Base-by-base conservation (phyloP, 2,797 vertebrate genomes). In the Lacerta viridis region DNA sequence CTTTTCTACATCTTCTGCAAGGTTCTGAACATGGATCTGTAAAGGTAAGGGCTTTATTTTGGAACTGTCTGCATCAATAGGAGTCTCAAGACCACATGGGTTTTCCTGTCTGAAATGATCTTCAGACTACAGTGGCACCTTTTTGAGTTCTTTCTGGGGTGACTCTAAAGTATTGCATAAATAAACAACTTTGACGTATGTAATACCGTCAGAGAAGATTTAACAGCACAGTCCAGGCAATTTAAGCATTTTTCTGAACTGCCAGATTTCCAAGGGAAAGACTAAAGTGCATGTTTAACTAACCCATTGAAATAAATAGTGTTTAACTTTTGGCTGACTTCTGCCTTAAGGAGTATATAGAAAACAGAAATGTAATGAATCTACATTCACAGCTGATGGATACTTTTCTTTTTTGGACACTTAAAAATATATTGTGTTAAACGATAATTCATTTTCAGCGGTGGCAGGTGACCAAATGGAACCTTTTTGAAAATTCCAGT, bases 31-130 rank as follows among this genome's bases (percentile, higher is more conserved):
- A 95, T 90, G 95, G 94, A 92, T 93, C 96, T 90, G 86, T 95
- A 88, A 97, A 95, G 96, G 97, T 97, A 97, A 87, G 97, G 92
- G 75, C 90, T 94, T 91, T 83, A 87, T 41, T 90, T 92, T 92
- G 33, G 64, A 39, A 39, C n/a, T 76, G 69, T 36, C 5, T 88
- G 69, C 76, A 66, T 6, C 84, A 76, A 0, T 18, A 46, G 68
- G 39, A 85, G 93, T 82, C 39, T 81, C 87, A 84, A 82, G 33
- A 74, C 77, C 76, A 41, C 5, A 6, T 82, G 41, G 1, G 75
- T 91, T 92, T 66, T 85, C 74, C 66, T 27, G 27, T 61, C 8
- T 91, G 89, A 86, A 74, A 46, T 80, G 36, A 39, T 13, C 1
- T n/a, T 46, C 10, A 46, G 10, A 27, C 4, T 75, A n/a, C 13